Percentiles rank a stretch among this genome's conserved stretches.
Evolutionary conservation across 1,140 invertebrate species (phyloP).

Genomic region (Eueides isabella): DNA sequence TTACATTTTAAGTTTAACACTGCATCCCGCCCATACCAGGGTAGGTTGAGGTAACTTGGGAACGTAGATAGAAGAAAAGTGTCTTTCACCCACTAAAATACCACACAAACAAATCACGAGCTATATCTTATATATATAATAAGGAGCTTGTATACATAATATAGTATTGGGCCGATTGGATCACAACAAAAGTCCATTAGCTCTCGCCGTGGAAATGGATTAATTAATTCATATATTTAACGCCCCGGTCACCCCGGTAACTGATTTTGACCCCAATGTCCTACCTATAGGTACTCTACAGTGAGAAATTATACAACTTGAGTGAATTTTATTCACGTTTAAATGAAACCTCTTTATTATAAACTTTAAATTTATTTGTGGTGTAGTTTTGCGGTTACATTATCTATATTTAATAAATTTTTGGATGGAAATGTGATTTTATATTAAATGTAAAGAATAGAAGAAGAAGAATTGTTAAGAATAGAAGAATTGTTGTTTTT

Average conservation of each 20-base stretch:
- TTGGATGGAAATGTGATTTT: neutral
- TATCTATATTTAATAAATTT: neutral
- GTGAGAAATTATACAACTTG: slow-evolving; percentile 1
- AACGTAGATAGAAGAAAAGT: too few species aligned
- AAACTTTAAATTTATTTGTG: neutral
- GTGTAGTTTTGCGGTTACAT: neutral
- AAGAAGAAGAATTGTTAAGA: neutral
- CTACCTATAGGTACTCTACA: neutral
- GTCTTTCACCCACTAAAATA: too few species aligned
- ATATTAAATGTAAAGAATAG: neutral
- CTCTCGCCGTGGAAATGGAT: slow-evolving; percentile 46
- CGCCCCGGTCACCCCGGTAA: slow-evolving; percentile 16
- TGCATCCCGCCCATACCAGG: too few species aligned
- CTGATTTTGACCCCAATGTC: neutral
- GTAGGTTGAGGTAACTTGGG: too few species aligned
- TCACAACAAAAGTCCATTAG: slow-evolving; percentile 69
- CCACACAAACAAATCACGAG: neutral
- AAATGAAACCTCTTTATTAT: neutral
- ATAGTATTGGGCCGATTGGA: slow-evolving; percentile 23
- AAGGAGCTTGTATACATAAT: neutral
- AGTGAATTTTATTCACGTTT: neutral
- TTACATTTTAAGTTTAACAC: too few species aligned
- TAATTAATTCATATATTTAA: slow-evolving; percentile 58
- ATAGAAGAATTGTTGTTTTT: too few species aligned
- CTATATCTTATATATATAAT: neutral